A percentile compares a stretch with the other conserved stretches of the same genome.
Evolutionary conservation across 2,113 vertebrate genomes (phyloP).

Genomic region (Prietella phreatophila): DNA sequence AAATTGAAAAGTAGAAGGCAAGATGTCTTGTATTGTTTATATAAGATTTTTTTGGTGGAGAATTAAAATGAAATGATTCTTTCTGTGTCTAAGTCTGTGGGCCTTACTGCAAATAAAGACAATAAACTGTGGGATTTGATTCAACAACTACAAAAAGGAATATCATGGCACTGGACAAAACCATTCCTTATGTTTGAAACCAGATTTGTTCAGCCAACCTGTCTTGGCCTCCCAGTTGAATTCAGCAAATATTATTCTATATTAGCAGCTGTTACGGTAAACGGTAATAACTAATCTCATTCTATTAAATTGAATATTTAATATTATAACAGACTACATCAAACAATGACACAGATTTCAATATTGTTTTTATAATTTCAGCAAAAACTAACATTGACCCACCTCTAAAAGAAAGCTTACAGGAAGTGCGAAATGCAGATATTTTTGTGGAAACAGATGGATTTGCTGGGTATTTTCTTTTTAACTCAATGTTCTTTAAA

Average conservation of each 20-base stretch:
- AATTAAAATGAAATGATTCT: background rate
- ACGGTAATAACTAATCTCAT: conserved; percentile 59
- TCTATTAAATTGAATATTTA: background rate
- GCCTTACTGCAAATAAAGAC: conserved; percentile 58
- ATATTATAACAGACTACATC: background rate
- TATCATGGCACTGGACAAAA: conserved; percentile 67
- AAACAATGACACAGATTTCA: background rate
- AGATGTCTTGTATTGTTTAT: background rate
- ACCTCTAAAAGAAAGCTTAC: conserved; percentile 56
- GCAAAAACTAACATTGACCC: conserved; percentile 65
- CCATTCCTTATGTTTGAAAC: conserved; percentile 64
- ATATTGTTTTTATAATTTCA: conserved; percentile 41
- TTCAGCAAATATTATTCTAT: conserved; percentile 72
- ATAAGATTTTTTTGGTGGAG: background rate
- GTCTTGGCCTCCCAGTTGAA: conserved; percentile 71
- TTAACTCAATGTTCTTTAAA: background rate
- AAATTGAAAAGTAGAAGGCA: background rate
- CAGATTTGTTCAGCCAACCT: conserved; percentile 69
- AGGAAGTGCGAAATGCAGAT: conserved; percentile 65
- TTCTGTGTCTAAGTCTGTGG: conserved; percentile 54
- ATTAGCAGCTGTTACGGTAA: conserved; percentile 61
- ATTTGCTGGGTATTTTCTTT: conserved; percentile 63
- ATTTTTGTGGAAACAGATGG: conserved; percentile 68
- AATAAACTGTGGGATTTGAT: conserved; percentile 60
- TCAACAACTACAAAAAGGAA: conserved; percentile 61